These are phyloP conservation scores for Tachystola acroxantha DNA, from an alignment of 2,888 invertebrate genomes.

Conservation along the genomic window DNA sequence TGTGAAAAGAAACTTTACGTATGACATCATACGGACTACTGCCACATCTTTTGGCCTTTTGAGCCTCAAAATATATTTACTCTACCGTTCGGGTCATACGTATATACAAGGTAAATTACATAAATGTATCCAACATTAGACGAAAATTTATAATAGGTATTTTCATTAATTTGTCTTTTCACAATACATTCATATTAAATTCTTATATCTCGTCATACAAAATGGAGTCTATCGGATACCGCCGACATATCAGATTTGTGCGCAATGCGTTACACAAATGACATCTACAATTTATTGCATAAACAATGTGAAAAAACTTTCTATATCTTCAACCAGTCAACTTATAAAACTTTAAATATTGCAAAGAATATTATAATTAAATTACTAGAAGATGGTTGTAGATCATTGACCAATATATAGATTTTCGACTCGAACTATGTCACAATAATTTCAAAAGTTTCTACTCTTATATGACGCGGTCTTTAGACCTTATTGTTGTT, in stretches of 20 bases:
- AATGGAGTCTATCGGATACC: conserved; percentile 63
- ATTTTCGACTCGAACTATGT: neutral
- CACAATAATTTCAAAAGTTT: neutral
- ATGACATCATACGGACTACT: conserved; percentile 56
- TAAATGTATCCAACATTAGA: conserved; percentile 59
- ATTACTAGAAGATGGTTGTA: no score
- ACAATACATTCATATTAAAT: conserved; percentile 41
- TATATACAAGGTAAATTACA: conserved; percentile 73
- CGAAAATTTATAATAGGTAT: conserved; percentile 50
- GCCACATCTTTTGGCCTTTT: conserved; percentile 38
- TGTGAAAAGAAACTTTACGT: conserved; percentile 55
- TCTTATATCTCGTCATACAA: conserved; percentile 34
- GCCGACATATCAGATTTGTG: conserved; percentile 55
- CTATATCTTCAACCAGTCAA: neutral
- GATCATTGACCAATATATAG: no score
- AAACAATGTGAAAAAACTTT: conserved; percentile 16
- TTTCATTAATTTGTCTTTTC: conserved; percentile 47
- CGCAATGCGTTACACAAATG: conserved; percentile 37
- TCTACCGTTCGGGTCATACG: conserved; percentile 67
- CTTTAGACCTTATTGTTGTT: conserved; percentile 27
- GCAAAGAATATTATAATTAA: neutral
- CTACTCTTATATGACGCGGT: conserved; percentile 17
- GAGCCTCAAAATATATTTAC: conserved; percentile 63
- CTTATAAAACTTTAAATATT: neutral
- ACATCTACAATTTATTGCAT: conserved; percentile 24